Base-by-base conservation (phyloP, 2,113 vertebrate genomes). In the Gallinago jamesoni region DNA sequence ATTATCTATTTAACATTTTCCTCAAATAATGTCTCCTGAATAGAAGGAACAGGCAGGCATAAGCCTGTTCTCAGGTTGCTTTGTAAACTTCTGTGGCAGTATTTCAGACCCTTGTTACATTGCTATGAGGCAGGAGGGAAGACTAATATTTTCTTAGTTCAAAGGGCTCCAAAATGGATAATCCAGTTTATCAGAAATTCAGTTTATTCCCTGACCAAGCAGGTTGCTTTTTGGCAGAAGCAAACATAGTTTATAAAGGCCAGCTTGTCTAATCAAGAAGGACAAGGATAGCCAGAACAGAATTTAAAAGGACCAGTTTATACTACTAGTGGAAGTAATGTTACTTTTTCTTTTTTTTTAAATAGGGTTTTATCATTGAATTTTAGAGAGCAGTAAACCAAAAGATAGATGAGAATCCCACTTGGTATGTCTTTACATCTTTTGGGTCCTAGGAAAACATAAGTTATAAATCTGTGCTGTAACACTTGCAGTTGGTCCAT, bases 131-230 rank as follows among this genome's bases (percentile, higher is more conserved):
- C 1, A 6, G 62, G 50, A 84, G 84, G 43, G 33, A 88, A 77
- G 28, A 31, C 70, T 56, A 64, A 60, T 72, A 39, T 92, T 96
- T 91, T 92, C 90, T 70, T 77, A 90, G 76, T 94, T 96, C 89
- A 89, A 90, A 96, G 84, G 74, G 27, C 66, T 89, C 30, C 47
- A 77, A 77, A 95, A 95, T 63, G 37, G 57, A 25, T 92, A 94
- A 92, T 68, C 74, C 9, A 28, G 66, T 94, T 96, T 95, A 94
- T 96, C 96, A 96, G 89, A 94, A 95, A 82, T 92, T 86, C 62
- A 30, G 62, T 72, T 93, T 68, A 89, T 94, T 95, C 69, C 84
- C 41, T 91, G 78, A 78, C 64, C 59, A 47, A 81, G 53, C 14
- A 48, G 24, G 55, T 41, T 85, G 72, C 1, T 5, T 55, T 93